These are phyloP conservation scores for Parauchenoglanis ngamensis DNA, from an alignment of 2,797 vertebrate species.

Conservation along the genomic window DNA sequence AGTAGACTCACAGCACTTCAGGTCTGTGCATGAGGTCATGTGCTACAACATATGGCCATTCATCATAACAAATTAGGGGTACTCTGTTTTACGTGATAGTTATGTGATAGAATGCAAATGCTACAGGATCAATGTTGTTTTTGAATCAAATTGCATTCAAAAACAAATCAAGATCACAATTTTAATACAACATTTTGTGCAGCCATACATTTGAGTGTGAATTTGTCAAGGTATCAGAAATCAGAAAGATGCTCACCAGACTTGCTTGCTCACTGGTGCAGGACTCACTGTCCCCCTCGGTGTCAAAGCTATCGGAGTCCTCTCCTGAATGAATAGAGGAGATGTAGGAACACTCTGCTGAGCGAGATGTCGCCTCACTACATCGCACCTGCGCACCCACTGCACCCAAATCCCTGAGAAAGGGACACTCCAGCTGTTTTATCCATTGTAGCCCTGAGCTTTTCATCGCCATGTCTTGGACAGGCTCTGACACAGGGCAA, in stretches of 20 bases:
- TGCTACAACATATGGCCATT: not conserved
- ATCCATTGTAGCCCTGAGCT: slow-evolving; percentile 51
- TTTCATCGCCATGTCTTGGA: slow-evolving; percentile 22
- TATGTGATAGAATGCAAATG: not conserved
- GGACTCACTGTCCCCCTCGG: slow-evolving; percentile 90
- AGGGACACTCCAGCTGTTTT: slow-evolving; percentile 76
- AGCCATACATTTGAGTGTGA: not conserved
- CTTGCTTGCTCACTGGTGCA: slow-evolving; percentile 84
- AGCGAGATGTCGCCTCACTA: slow-evolving; percentile 70
- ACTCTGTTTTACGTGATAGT: not conserved
- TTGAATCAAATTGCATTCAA: not conserved
- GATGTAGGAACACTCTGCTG: slow-evolving; percentile 75
- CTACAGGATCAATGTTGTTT: not conserved
- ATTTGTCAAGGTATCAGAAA: not conserved
- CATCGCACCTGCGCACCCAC: slow-evolving; percentile 71
- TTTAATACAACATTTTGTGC: not conserved
- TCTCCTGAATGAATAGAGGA: slow-evolving; percentile 86
- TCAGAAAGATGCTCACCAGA: slow-evolving; percentile 79
- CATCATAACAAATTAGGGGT: not conserved
- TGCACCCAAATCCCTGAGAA: slow-evolving; percentile 76
- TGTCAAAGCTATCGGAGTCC: slow-evolving; percentile 84
- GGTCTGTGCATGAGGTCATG: not conserved
- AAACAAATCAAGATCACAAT: not conserved
- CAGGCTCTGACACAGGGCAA: slow-evolving; percentile 54
- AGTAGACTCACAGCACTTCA: not conserved